Evolutionary conservation across 2,888 invertebrate genomes (phyloP).

Genomic region (Mythimna ferrago): DNA sequence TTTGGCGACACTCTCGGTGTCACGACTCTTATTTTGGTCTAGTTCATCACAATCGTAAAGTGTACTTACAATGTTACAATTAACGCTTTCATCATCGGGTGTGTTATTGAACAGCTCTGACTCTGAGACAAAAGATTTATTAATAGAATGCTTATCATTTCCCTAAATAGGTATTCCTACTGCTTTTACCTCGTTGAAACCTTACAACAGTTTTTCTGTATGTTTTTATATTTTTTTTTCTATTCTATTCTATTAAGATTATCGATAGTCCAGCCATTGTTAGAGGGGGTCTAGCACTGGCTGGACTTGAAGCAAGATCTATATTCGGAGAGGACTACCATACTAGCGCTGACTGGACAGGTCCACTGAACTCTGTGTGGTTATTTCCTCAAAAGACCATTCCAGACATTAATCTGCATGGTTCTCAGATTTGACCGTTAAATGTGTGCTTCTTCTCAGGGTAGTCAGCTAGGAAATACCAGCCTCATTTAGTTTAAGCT

Average conservation of each 20-base stretch:
- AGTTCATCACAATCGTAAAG: conserved; percentile 32
- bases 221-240: no score
- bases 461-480: no score
- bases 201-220: not conserved
- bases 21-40: conserved; percentile 43
- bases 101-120: not conserved
- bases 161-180: not conserved
- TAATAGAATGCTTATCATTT: conserved; percentile 4
- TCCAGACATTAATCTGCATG: no score
- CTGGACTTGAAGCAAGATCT: not conserved
- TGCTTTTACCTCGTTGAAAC: not conserved
- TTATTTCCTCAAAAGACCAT: no score
- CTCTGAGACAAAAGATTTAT: conserved; percentile 17
- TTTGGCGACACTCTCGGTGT: conserved; percentile 42
- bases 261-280: no score
- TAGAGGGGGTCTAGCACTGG: no score
- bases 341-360: no score
- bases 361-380: no score
- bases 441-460: no score
- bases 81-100: conserved; percentile 12
- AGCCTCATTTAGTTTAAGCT: no score
- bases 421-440: no score
- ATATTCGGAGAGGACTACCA: not conserved
- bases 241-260: no score
- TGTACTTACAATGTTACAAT: conserved; percentile 29